A percentile compares a stretch with the other conserved stretches of the same genome.
Conservation (phyloP, 2,888 invertebrate species). For the Trachelus troglodyta region DNA sequence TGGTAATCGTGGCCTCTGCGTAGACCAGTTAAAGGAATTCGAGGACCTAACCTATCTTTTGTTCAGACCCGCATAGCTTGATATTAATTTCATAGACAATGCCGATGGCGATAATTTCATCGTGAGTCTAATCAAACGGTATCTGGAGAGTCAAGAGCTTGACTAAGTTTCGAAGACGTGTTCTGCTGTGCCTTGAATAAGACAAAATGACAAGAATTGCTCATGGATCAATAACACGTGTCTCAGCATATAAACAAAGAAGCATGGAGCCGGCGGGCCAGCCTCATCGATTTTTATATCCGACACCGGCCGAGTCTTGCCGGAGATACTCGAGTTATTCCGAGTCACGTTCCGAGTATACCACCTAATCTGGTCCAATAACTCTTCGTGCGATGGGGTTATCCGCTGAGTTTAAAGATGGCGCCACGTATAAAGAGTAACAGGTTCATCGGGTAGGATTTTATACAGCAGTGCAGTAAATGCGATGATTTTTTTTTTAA, state of each 20-base stretch:
- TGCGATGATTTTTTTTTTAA: not conserved
- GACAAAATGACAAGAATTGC: not conserved
- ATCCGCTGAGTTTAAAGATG: not conserved
- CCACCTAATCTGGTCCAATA: not conserved
- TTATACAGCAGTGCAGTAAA: not conserved
- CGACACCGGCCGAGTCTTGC: slow-evolving; percentile 22
- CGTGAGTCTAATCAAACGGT: not conserved
- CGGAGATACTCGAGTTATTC: slow-evolving; percentile 23
- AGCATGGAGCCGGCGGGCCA: slow-evolving; percentile 53
- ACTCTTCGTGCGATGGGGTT: not conserved
- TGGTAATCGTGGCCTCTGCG: not conserved
- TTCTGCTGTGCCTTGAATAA: not conserved
- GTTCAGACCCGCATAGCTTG: not conserved
- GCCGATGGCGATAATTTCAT: not conserved
- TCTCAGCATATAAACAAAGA: slow-evolving; percentile 60
- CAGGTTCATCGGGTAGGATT: not conserved
- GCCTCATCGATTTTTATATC: slow-evolving; percentile 42
- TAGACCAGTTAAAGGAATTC: not conserved
- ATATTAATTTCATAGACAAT: not conserved
- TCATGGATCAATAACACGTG: slow-evolving; percentile 45
- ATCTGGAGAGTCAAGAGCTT: not conserved
- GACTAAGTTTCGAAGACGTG: not conserved
- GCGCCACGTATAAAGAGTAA: not conserved
- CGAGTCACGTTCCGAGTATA: slow-evolving; percentile 34
- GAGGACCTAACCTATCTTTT: not conserved